Percentiles rank a stretch among this genome's conserved stretches.
Evolutionary conservation across 2,113 vertebrate species (phyloP).

Genomic region (Mellivora capensis): DNA sequence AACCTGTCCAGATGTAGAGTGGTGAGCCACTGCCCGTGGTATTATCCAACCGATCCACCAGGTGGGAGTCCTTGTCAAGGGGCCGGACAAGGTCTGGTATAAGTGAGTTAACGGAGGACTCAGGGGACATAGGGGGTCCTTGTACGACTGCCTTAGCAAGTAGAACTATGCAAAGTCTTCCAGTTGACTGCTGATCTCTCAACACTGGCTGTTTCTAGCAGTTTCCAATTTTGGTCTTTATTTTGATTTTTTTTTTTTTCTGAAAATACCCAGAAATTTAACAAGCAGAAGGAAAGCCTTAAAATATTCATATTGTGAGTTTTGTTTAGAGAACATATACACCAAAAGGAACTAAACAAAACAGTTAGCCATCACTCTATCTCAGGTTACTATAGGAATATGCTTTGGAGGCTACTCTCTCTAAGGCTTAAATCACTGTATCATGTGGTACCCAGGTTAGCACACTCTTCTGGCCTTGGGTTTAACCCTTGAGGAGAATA

Average conservation of each 20-base stretch:
- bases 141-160: background rate
- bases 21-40: background rate
- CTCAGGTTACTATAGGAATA: background rate
- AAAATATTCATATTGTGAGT: background rate
- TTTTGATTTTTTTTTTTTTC: background rate
- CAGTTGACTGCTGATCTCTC: background rate
- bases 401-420: background rate
- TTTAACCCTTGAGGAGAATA: background rate
- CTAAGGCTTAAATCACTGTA: background rate
- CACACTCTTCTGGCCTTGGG: background rate
- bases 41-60: background rate
- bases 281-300: background rate
- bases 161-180: background rate
- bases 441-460: background rate
- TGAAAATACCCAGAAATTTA: slow-evolving; percentile 3
- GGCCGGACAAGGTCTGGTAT: background rate
- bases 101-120: background rate
- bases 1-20: background rate
- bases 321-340: background rate
- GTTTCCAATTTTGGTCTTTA: background rate
- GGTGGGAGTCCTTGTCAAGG: background rate
- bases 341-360: background rate
- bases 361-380: background rate
- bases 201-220: background rate
- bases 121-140: background rate